Percentiles rank a stretch among this genome's conserved stretches.
Evolutionary conservation across 2,113 vertebrate genomes (phyloP).

Genomic region (Mugil cephalus): DNA sequence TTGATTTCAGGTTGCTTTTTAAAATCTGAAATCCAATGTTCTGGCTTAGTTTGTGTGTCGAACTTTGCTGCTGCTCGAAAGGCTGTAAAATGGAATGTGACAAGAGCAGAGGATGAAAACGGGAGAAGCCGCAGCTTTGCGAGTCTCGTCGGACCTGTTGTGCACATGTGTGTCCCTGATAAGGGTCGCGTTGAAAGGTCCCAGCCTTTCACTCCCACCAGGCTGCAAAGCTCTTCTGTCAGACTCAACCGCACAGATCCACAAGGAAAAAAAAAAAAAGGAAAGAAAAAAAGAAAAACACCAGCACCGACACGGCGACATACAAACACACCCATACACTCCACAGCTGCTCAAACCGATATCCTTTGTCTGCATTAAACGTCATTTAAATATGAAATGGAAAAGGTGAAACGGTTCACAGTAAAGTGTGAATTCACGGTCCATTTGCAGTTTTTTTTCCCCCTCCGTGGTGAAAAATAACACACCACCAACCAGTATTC

Average conservation of each 20-base stretch:
- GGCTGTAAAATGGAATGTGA: constrained; percentile 18
- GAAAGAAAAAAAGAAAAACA: not conserved
- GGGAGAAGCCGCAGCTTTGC: constrained; percentile 9
- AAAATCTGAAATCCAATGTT: constrained; percentile 6
- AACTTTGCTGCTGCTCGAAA: not conserved
- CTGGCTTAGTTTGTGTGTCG: constrained; percentile 2
- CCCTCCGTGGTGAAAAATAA: not conserved
- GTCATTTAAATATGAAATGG: constrained; percentile 10
- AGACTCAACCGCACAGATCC: not conserved
- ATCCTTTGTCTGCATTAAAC: not conserved
- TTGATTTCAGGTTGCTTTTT: not conserved
- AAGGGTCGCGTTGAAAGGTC: constrained; percentile 57
- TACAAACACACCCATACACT: constrained; percentile 10
- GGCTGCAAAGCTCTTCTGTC: constrained; percentile 32
- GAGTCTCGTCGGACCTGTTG: constrained; percentile 26
- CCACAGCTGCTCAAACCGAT: constrained; percentile 7
- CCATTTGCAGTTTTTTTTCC: constrained; percentile 18
- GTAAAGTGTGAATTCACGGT: constrained; percentile 20
- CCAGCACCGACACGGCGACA: not conserved
- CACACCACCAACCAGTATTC: not conserved
- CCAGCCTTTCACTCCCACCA: constrained; percentile 35
- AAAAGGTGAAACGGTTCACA: constrained; percentile 9
- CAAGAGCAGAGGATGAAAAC: constrained; percentile 28
- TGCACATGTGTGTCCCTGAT: constrained; percentile 46
- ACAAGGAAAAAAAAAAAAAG: no score